Percentiles rank a stretch among this genome's conserved stretches.
These are phyloP conservation scores for Medauroidea extradentata DNA, from an alignment of 1,140 invertebrate genomes.

Conservation along the genomic window DNA sequence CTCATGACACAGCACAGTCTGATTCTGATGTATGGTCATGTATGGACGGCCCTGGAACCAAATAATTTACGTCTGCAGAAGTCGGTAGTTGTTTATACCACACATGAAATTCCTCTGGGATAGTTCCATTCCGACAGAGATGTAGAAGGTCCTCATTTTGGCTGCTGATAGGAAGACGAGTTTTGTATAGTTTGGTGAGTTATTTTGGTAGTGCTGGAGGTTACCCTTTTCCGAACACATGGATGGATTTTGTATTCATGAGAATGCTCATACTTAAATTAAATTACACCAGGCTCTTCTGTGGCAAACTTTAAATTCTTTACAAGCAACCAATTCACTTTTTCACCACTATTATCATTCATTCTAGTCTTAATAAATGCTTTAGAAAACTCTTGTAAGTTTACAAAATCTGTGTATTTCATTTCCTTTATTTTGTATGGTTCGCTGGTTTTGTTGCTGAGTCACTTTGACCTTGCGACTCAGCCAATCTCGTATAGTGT, in stretches of 20 bases:
- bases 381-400: conserved; percentile 11
- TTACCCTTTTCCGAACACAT: not conserved
- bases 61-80: not conserved
- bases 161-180: not conserved
- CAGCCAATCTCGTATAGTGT: conserved; percentile 15
- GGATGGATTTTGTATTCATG: not conserved
- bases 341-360: not conserved
- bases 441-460: conserved; percentile 6
- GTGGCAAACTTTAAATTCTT: not conserved
- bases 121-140: not conserved
- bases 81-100: not conserved
- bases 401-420: conserved; percentile 12
- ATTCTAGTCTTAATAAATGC: no score
- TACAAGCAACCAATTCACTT: not conserved
- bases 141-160: not conserved
- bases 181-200: not conserved
- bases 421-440: conserved; percentile 15
- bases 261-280: not conserved
- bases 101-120: not conserved
- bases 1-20: not conserved
- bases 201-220: not conserved
- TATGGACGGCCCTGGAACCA: not conserved
- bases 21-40: not conserved
- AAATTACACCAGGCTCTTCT: not conserved
- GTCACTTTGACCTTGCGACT: conserved; percentile 17